These are phyloP conservation scores for Athalia circularis DNA, from an alignment of 2,888 invertebrate genomes.

Conservation along the genomic window DNA sequence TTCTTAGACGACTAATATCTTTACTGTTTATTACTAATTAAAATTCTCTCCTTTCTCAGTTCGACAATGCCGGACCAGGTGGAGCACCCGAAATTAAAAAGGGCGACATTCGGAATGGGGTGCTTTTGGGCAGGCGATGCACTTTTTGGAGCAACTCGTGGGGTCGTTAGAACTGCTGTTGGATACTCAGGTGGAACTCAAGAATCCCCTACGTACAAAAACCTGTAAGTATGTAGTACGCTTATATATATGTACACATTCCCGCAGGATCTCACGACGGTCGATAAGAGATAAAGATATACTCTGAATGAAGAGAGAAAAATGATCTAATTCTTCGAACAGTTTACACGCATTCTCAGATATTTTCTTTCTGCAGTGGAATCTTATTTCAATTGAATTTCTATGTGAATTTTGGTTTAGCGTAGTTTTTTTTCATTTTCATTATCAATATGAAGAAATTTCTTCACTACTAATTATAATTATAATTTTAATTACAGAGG, in stretches of 20 bases:
- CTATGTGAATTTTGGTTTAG: neutral
- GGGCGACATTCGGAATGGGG: constrained; percentile 94
- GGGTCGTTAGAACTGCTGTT: constrained; percentile 91
- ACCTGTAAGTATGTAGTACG: constrained; percentile 79
- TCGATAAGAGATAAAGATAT: neutral
- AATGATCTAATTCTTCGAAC: neutral
- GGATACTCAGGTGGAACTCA: constrained; percentile 94
- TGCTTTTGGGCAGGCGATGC: constrained; percentile 96
- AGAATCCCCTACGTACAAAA: constrained; percentile 88
- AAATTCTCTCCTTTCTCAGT: constrained; percentile 20
- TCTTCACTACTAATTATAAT: neutral
- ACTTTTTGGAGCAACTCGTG: constrained; percentile 83
- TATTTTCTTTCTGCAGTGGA: neutral
- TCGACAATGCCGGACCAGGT: constrained; percentile 74
- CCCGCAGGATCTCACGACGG: too few relatives aligned
- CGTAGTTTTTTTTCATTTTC: neutral
- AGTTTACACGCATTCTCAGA: neutral
- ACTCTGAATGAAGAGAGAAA: neutral
- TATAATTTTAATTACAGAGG: constrained; percentile 78
- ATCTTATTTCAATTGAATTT: neutral
- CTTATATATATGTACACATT: neutral
- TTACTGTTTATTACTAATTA: neutral
- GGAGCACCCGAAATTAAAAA: constrained; percentile 81
- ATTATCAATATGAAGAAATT: neutral
- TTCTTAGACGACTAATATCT: neutral